Percentiles rank a stretch among this genome's conserved stretches.
Conservation (phyloP, 1,140 invertebrate species). For the Stegodyphus dumicola region DNA sequence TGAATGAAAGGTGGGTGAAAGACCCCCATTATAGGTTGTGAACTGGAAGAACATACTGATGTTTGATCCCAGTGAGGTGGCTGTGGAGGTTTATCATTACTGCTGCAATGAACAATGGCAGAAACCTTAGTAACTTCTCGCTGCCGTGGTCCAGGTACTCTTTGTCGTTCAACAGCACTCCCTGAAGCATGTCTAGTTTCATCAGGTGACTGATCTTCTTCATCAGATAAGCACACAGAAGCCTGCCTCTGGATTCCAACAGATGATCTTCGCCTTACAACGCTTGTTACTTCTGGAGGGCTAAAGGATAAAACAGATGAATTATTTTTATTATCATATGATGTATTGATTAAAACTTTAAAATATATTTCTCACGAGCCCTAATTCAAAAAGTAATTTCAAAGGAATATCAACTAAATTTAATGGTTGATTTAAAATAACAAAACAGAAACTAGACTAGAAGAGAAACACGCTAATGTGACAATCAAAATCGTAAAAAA, state of each 20-base stretch:
- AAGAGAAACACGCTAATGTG: no score
- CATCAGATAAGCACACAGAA: constrained; percentile 61
- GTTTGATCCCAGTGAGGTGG: constrained; percentile 54
- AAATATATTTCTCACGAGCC: no score
- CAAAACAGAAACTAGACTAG: no score
- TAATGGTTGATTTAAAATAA: no score
- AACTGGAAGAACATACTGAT: constrained; percentile 56
- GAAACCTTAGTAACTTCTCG: constrained; percentile 51
- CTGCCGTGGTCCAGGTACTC: constrained; percentile 11
- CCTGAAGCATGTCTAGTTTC: constrained; percentile 1
- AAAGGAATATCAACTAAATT: no score
- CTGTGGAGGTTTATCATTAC: constrained; percentile 51
- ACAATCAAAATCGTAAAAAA: no score
- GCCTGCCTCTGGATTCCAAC: constrained; percentile 62
- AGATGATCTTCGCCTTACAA: constrained; percentile 54
- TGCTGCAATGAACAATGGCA: constrained; percentile 53
- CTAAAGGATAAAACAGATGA: constrained; percentile 3
- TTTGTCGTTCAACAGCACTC: constrained; percentile 12
- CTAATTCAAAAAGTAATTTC: no score
- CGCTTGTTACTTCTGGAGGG: constrained; percentile 51
- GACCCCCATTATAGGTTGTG: constrained; percentile 47
- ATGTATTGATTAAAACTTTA: no score
- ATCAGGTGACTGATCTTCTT: constrained; percentile 41
- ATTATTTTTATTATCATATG: no score
- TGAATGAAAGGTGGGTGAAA: constrained; percentile 54